Evolutionary conservation across 2,113 vertebrate genomes (phyloP).

Genomic region (Phrynosoma blainvillii): DNA sequence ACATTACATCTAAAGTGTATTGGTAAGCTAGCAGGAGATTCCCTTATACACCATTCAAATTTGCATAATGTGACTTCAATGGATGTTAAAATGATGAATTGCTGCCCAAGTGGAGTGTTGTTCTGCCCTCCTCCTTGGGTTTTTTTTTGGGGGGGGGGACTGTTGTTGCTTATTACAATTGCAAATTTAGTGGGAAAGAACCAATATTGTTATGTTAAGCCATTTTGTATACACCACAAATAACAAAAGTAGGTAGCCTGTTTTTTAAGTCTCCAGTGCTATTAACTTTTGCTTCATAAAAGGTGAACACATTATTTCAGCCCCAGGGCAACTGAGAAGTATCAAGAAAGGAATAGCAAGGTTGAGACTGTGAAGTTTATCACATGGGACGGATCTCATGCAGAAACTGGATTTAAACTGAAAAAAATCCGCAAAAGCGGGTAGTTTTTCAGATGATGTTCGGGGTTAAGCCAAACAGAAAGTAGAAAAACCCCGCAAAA

Average conservation of each 20-base stretch:
- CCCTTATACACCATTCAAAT: slow-evolving; percentile 24
- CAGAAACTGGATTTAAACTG: too few relatives aligned
- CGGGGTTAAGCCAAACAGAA: too few relatives aligned
- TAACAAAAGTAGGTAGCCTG: background rate
- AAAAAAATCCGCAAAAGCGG: too few relatives aligned
- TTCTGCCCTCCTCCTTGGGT: background rate
- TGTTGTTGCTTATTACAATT: background rate
- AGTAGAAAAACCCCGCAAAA: too few relatives aligned
- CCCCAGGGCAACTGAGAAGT: background rate
- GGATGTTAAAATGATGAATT: slow-evolving; percentile 17
- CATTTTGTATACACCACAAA: background rate
- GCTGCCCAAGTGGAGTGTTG: background rate
- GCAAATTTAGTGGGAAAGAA: background rate
- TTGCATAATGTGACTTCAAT: slow-evolving; percentile 26
- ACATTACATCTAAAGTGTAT: background rate
- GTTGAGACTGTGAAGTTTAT: background rate
- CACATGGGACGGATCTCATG: too few relatives aligned
- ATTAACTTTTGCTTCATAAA: background rate
- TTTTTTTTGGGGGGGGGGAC: background rate
- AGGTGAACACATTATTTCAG: background rate
- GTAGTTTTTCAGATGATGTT: too few relatives aligned
- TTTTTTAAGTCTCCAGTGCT: background rate
- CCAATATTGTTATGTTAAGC: background rate
- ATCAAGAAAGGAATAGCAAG: background rate
- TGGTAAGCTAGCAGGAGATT: background rate